phyloP scores from a whole-genome alignment of 2,888 invertebrate species.

The Seira ritae region DNA sequence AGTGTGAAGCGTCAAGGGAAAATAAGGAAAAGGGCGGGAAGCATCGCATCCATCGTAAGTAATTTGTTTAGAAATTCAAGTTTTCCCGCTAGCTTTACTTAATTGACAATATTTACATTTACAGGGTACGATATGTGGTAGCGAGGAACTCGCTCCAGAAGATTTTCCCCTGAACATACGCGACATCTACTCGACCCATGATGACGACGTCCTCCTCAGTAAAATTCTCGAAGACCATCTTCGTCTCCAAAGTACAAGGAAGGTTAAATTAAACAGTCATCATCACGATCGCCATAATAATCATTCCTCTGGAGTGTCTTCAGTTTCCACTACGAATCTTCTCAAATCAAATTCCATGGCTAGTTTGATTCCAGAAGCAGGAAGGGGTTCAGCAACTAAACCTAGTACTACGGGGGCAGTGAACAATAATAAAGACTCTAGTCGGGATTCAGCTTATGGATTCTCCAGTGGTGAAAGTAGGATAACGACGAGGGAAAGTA shows the following conservation, averaged over 20 bases:
- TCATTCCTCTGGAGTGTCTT: conserved; percentile 27
- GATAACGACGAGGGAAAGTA: conserved; percentile 74
- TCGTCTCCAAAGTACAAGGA: conserved; percentile 16
- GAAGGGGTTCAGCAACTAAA: not conserved
- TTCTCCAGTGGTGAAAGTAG: conserved; percentile 74
- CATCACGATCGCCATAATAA: conserved; percentile 10
- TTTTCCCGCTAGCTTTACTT: no score
- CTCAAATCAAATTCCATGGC: conserved; percentile 53
- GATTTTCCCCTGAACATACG: conserved; percentile 43
- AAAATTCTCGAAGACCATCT: conserved; percentile 27
- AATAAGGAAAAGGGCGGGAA: conserved; percentile 28
- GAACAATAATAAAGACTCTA: conserved; percentile 71
- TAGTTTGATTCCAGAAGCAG: conserved; percentile 40
- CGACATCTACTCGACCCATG: conserved; percentile 24
- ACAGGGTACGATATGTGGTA: conserved; percentile 72
- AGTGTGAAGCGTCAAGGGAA: conserved; percentile 3
- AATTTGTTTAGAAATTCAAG: no score
- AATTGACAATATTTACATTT: not conserved
- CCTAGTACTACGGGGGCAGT: conserved; percentile 7
- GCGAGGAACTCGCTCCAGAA: conserved; percentile 70
- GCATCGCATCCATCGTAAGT: conserved; percentile 45
- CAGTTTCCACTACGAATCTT: not conserved
- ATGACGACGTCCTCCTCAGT: conserved; percentile 7
- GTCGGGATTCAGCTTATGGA: conserved; percentile 75
- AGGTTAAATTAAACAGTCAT: not conserved